Percentiles rank a stretch among this genome's conserved stretches.
phyloP scores from a whole-genome alignment of 2,888 invertebrate genomes.

The Tineola bisselliella region DNA sequence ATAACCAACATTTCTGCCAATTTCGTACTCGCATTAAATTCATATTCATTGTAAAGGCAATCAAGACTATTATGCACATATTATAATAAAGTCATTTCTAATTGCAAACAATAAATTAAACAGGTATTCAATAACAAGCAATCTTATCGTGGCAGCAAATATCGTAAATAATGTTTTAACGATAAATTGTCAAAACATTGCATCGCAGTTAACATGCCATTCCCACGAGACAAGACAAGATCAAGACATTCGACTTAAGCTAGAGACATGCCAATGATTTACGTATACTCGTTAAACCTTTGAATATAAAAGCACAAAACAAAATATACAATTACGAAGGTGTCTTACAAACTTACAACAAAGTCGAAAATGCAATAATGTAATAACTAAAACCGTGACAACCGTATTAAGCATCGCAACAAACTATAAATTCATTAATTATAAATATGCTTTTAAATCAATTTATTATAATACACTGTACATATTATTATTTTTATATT shows the following conservation, averaged over 20 bases:
- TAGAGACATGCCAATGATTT: conserved; percentile 11
- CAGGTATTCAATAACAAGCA: not conserved
- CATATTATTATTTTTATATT: too few relatives aligned
- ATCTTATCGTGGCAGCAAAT: not conserved
- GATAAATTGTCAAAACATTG: conserved; percentile 11
- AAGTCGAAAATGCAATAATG: not conserved
- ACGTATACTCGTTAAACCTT: conserved; percentile 12
- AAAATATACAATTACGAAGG: not conserved
- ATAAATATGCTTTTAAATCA: too few relatives aligned
- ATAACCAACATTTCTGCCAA: too few relatives aligned
- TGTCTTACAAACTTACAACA: not conserved
- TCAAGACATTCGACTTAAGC: conserved; percentile 8
- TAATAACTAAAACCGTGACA: not conserved
- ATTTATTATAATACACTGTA: too few relatives aligned
- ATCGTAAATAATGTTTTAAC: not conserved
- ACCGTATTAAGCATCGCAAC: conserved; percentile 2
- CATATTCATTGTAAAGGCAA: not conserved
- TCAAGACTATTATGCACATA: too few relatives aligned
- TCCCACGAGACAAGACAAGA: conserved; percentile 9
- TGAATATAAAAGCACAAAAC: not conserved
- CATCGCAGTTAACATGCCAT: conserved; percentile 9
- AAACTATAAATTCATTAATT: not conserved
- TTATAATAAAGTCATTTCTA: not conserved
- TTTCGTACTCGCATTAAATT: not conserved
- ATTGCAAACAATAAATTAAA: not conserved